Conservation (phyloP, 2,113 vertebrate species). For the Xiphophorus hellerii region DNA sequence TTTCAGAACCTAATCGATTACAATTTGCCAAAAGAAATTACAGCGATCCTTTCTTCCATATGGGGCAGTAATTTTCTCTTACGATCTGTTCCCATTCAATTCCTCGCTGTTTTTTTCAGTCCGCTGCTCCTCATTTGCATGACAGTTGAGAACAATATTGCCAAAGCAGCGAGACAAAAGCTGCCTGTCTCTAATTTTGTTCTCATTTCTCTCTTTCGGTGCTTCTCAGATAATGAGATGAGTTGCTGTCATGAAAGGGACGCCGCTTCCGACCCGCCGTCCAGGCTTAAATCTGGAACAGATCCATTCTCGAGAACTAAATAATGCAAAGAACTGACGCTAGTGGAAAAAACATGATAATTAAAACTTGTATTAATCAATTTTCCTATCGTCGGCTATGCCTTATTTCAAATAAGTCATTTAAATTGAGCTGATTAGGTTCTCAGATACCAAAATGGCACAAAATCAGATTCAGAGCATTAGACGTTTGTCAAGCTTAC, state of each 20-base stretch:
- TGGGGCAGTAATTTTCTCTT: constrained; percentile 20
- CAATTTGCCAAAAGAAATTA: background rate
- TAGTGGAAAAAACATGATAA: background rate
- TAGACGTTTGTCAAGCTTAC: too few species aligned
- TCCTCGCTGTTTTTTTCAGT: constrained; percentile 35
- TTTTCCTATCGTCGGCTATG: background rate
- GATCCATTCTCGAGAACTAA: constrained; percentile 3
- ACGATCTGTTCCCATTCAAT: constrained; percentile 32
- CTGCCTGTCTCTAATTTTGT: constrained; percentile 45
- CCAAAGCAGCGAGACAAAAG: constrained; percentile 52
- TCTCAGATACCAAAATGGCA: too few species aligned
- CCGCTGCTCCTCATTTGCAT: constrained; percentile 65
- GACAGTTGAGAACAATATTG: constrained; percentile 61
- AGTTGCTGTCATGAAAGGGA: constrained; percentile 22
- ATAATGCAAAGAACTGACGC: background rate
- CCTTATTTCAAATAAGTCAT: too few species aligned
- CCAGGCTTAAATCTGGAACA: constrained; percentile 11
- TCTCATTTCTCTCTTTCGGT: constrained; percentile 41
- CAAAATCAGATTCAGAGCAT: too few species aligned
- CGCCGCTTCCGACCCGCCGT: background rate
- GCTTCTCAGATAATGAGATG: constrained; percentile 37
- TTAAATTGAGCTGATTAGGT: too few species aligned
- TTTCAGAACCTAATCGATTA: background rate
- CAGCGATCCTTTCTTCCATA: background rate
- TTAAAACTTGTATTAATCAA: background rate